A percentile compares a stretch with the other conserved stretches of the same genome.
Conservation (phyloP, 1,140 invertebrate species). For the Phortica variegata region DNA sequence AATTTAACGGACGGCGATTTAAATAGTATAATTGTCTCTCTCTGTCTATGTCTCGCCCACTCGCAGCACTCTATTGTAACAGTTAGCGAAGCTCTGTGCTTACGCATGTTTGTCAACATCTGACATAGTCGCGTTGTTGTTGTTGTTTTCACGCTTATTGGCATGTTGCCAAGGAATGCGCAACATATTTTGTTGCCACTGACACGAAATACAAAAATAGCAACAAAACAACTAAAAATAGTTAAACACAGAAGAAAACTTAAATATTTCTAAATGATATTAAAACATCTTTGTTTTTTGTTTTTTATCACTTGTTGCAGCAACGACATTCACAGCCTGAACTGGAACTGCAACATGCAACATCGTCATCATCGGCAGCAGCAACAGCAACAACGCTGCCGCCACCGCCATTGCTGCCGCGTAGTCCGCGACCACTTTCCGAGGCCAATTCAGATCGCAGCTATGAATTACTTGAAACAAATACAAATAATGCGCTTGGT, state of each 20-base stretch:
- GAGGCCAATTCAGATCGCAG: constrained; percentile 45
- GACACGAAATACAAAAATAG: constrained; percentile 9
- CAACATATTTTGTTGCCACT: constrained; percentile 18
- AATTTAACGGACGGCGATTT: not conserved
- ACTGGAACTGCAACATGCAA: constrained; percentile 51
- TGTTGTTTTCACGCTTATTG: constrained; percentile 6
- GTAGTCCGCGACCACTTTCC: constrained; percentile 47
- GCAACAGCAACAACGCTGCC: constrained; percentile 3
- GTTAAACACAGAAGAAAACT: not conserved
- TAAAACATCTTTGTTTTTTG: constrained; percentile 12
- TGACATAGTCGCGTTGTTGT: too few species aligned
- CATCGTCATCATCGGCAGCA: constrained; percentile 12
- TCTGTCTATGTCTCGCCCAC: too few species aligned
- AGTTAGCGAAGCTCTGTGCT: not conserved
- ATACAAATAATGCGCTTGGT: constrained; percentile 11
- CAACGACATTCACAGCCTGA: constrained; percentile 63
- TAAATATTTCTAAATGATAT: not conserved
- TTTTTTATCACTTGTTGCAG: constrained; percentile 50
- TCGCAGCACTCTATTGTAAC: too few species aligned
- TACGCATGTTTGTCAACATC: too few species aligned
- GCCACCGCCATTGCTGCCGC: constrained; percentile 10
- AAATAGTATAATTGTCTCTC: not conserved
- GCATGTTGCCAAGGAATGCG: constrained; percentile 19
- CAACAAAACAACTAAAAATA: not conserved
- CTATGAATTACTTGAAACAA: constrained; percentile 41